Conservation (phyloP, 2,888 invertebrate genomes). For the Polyommatus iphigenia region DNA sequence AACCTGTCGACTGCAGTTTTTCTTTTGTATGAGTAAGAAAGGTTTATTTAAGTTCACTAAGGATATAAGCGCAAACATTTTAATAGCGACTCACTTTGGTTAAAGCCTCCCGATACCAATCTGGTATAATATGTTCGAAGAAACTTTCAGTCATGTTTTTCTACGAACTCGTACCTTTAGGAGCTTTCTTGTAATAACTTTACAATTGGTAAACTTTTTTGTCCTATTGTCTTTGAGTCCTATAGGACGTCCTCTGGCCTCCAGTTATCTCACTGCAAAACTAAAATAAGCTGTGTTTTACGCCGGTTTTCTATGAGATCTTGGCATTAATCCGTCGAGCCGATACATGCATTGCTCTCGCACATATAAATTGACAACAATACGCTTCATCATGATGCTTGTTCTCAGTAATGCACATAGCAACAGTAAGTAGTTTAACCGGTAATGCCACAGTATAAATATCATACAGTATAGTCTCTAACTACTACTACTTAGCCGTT, state of each 20-base stretch:
- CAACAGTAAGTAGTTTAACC: slow-evolving; percentile 17
- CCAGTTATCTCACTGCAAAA: not conserved
- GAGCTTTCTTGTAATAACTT: too few species aligned
- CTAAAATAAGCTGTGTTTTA: not conserved
- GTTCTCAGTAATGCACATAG: slow-evolving; percentile 11
- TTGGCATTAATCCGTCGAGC: not conserved
- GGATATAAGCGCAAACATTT: slow-evolving; percentile 43
- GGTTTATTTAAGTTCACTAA: slow-evolving; percentile 35
- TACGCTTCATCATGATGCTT: not conserved
- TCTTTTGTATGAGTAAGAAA: slow-evolving; percentile 42
- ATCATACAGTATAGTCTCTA: not conserved
- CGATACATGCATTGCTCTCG: not conserved
- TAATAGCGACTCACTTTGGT: slow-evolving; percentile 49
- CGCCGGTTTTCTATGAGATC: not conserved
- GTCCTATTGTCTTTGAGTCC: too few species aligned
- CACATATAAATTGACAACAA: not conserved
- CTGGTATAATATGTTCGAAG: slow-evolving; percentile 13
- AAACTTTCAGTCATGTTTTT: not conserved
- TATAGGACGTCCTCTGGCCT: not conserved
- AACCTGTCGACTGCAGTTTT: slow-evolving; percentile 39
- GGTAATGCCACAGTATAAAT: not conserved
- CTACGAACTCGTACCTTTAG: not conserved
- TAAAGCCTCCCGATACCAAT: slow-evolving; percentile 45
- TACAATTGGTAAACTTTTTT: not conserved
- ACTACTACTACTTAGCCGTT: too few species aligned